These are phyloP conservation scores for Rattus rattus DNA, from an alignment of 2,113 vertebrate genomes.

Conservation along the genomic window DNA sequence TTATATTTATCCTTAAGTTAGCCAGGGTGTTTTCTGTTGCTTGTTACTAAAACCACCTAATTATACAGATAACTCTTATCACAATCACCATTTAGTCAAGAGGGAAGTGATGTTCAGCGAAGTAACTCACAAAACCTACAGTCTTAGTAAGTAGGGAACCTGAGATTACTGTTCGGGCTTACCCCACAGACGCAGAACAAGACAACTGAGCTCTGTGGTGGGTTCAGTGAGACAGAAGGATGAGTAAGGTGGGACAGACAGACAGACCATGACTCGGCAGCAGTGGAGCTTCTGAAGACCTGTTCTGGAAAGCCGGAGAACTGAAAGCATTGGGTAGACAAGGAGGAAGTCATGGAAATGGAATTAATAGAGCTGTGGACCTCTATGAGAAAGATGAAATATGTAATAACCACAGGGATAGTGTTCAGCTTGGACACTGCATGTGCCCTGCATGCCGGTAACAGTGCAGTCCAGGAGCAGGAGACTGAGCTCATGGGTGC, in stretches of 20 bases:
- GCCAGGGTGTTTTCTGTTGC: not conserved
- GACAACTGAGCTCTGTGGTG: not conserved
- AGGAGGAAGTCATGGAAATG: not conserved
- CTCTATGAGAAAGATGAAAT: conserved; percentile 27
- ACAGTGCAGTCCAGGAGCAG: not conserved
- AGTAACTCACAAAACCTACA: not conserved
- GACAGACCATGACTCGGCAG: not conserved
- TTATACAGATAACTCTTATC: not conserved
- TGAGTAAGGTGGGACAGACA: not conserved
- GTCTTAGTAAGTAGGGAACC: not conserved
- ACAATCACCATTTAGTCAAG: not conserved
- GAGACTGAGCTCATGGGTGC: not conserved
- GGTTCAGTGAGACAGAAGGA: not conserved
- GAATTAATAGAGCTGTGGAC: not conserved
- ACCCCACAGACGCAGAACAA: not conserved
- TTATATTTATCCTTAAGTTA: conserved; percentile 49
- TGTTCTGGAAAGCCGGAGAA: not conserved
- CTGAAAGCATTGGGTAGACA: not conserved
- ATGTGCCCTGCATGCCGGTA: not conserved
- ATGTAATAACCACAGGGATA: not conserved
- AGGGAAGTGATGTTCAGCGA: not conserved
- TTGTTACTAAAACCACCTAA: conserved; percentile 18
- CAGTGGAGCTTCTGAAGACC: not conserved
- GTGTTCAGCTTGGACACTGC: not conserved
- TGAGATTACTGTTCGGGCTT: not conserved